A percentile compares a stretch with the other conserved stretches of the same genome.
Evolutionary conservation across 92 coral and sea anemone species (phyloP).

Genomic region (Meandrina meandrites): DNA sequence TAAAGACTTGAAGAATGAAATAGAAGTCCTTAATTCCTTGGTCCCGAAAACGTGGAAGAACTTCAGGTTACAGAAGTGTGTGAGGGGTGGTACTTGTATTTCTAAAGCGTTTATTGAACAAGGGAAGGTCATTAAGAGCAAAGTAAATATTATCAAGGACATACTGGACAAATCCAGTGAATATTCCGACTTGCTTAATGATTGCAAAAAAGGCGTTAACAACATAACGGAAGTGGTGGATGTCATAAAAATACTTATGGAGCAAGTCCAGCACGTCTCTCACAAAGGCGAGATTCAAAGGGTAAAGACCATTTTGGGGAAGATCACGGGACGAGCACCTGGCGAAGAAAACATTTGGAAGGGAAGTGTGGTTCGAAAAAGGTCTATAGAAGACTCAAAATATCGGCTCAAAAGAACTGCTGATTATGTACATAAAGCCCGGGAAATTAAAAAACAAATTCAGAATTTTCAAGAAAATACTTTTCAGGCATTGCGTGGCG

Average conservation of each 20-base stretch:
- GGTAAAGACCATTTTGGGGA: slow-evolving; percentile 61
- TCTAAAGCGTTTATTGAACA: slow-evolving; percentile 70
- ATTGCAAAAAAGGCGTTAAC: slow-evolving; percentile 66
- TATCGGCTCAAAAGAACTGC: slow-evolving; percentile 31
- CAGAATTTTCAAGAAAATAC: slow-evolving; percentile 51
- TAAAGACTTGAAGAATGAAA: slow-evolving; percentile 55
- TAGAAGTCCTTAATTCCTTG: slow-evolving; percentile 54
- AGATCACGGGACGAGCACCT: slow-evolving; percentile 55
- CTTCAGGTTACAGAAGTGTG: slow-evolving; percentile 70
- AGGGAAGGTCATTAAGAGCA: slow-evolving; percentile 53
- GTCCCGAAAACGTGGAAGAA: slow-evolving; percentile 67
- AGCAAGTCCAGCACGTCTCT: slow-evolving; percentile 71
- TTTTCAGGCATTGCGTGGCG: slow-evolving; percentile 57
- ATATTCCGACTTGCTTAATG: slow-evolving; percentile 64
- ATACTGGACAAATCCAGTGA: slow-evolving; percentile 74
- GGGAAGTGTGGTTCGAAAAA: not conserved
- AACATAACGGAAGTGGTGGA: slow-evolving; percentile 60
- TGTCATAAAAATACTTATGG: slow-evolving; percentile 61
- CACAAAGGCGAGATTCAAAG: slow-evolving; percentile 68
- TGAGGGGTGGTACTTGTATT: slow-evolving; percentile 74
- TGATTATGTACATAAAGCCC: slow-evolving; percentile 53
- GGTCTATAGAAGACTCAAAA: slow-evolving; percentile 35
- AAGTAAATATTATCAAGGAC: slow-evolving; percentile 36
- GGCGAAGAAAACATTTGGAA: slow-evolving; percentile 39
- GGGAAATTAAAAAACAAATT: slow-evolving; percentile 31